A percentile compares a stretch with the other conserved stretches of the same genome.
Evolutionary conservation across 2,113 vertebrate genomes (phyloP).

Genomic region (Calyptommatus sinebrachiatus): DNA sequence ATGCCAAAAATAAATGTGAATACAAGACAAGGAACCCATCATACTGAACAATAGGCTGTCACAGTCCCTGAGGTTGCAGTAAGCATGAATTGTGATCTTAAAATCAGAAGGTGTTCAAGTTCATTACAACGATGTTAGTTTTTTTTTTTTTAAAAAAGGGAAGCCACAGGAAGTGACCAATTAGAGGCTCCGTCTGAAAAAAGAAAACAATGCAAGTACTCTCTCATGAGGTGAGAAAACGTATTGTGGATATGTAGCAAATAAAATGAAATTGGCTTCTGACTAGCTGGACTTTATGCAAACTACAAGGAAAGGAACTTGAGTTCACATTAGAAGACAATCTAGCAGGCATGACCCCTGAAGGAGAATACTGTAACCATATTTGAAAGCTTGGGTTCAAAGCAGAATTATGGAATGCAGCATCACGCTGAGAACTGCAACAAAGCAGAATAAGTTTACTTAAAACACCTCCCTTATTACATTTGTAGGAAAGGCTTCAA

Average conservation of each 20-base stretch:
- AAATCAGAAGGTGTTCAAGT: constrained; percentile 42
- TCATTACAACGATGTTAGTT: constrained; percentile 16
- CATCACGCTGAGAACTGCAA: too few relatives aligned
- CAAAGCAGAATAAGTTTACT: neutral
- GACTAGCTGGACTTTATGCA: constrained; percentile 2
- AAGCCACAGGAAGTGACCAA: constrained; percentile 14
- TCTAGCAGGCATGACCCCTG: too few relatives aligned
- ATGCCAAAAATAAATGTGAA: constrained; percentile 78
- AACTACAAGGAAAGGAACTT: neutral
- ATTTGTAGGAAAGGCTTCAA: neutral
- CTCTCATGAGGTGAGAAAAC: constrained; percentile 8
- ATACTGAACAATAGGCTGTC: constrained; percentile 80
- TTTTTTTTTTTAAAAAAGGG: constrained; percentile 2
- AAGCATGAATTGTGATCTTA: constrained; percentile 59
- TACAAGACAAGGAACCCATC: constrained; percentile 74
- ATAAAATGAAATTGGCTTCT: constrained; percentile 23
- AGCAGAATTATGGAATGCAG: too few relatives aligned
- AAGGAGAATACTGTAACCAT: too few relatives aligned
- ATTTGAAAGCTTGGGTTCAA: too few relatives aligned
- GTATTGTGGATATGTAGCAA: neutral
- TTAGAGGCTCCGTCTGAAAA: neutral
- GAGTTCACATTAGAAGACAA: neutral
- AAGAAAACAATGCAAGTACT: neutral
- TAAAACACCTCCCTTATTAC: neutral
- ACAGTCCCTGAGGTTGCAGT: constrained; percentile 85